Base-by-base conservation (phyloP, 1,140 invertebrate species). In the Lordiphosa stackelbergi region DNA sequence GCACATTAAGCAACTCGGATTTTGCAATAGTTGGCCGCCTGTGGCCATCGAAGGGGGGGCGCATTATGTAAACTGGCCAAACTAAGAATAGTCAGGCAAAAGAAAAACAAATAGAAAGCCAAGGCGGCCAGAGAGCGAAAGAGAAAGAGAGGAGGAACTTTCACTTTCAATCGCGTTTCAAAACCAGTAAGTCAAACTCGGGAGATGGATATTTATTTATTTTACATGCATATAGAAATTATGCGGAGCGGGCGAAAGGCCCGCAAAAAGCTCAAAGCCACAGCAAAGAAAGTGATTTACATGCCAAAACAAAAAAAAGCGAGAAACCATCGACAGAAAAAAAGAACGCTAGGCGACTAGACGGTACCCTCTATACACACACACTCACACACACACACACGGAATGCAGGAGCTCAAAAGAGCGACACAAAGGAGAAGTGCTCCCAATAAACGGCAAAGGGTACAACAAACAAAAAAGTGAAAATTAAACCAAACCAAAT, bases 101-200 rank as follows among this genome's bases (percentile, higher is more conserved):
- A 13, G 24, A 34, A 19, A 24, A 55, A 35, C 43, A 73, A 73
- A 69, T 69, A 77, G 74, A 79, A 79, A 77, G 74, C 75, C 53
- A 38, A 19, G 34, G 28, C 41, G 11, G 7, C 41, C 2, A n/a
- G 19, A 10, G 47, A 34, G 49, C 24, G 61, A 22, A 10, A 42
- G 41, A 35, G 56, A 43, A 34, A 47, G 31, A 37, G 55, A 10
- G 11, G 19, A 31, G 41, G 53, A 71, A 81, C 75, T 81, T 81
- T 81, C 75, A 81, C 75, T 81, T 81, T 81, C 75, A 72, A 81
- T 83, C 75, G 75, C 75, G 68, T 81, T 81, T 75, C 41, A 49
- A 66, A 79, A 79, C 75, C 55, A 57, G 75, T 79, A 70, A 63
- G 69, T 55, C 58, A 43, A 65, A 42, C 43, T 57, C 46, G 68